Conservation (phyloP, 2,113 vertebrate species). For the Hydrolagus affinis region DNA sequence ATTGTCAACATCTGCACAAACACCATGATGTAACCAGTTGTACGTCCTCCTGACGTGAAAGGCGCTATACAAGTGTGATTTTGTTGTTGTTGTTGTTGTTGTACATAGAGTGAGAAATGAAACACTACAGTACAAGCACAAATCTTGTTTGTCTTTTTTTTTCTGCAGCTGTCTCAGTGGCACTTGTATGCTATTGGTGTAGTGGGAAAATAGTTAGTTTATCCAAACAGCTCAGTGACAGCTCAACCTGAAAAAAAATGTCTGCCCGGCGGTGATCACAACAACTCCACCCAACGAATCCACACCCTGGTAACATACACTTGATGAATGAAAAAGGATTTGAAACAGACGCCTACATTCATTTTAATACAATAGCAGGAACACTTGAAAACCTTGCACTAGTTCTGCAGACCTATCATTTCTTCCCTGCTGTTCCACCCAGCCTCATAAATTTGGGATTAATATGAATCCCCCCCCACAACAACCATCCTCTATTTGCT, state of each 20-base stretch:
- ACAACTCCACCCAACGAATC: neutral
- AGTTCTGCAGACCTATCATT: neutral
- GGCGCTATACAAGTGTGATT: too few species aligned
- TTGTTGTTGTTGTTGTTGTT: too few species aligned
- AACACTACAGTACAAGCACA: too few species aligned
- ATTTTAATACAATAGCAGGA: neutral
- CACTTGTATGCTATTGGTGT: neutral
- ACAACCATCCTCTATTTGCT: too few species aligned
- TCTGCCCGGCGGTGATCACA: neutral
- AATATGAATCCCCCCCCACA: too few species aligned
- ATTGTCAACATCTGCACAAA: neutral
- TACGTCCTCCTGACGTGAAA: too few species aligned
- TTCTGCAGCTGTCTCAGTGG: neutral
- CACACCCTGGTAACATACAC: slow-evolving; percentile 13
- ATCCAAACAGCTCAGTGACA: neutral
- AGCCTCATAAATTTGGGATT: too few species aligned
- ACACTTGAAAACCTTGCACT: neutral
- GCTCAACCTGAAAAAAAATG: slow-evolving; percentile 18
- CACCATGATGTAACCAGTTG: neutral
- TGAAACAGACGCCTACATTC: neutral
- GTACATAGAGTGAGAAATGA: too few species aligned
- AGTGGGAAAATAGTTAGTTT: neutral
- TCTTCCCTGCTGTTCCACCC: neutral
- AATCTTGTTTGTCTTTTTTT: neutral
- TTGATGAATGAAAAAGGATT: slow-evolving; percentile 8